Percentiles rank a stretch among this genome's conserved stretches.
Evolutionary conservation across 1,140 invertebrate genomes (phyloP).

Genomic region (Neodiprion virginianus): DNA sequence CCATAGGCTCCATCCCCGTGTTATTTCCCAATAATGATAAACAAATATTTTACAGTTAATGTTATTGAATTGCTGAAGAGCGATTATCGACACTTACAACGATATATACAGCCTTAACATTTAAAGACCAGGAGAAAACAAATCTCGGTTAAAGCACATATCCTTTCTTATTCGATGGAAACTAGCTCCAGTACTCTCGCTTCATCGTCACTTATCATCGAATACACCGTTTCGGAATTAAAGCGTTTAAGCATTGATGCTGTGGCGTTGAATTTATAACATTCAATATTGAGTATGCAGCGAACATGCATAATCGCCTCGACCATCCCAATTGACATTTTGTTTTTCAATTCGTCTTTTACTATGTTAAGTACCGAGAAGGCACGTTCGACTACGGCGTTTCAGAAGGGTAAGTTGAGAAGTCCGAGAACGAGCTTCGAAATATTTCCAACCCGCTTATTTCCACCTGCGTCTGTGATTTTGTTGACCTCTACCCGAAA

Average conservation of each 20-base stretch:
- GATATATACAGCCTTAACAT: no score
- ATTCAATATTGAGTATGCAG: constrained; percentile 14
- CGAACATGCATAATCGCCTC: constrained; percentile 25
- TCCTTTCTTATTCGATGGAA: background rate
- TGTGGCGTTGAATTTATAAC: constrained; percentile 25
- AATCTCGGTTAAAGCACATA: no score
- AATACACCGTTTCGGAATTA: constrained; percentile 26
- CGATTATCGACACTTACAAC: no score
- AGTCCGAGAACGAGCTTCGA: constrained; percentile 28
- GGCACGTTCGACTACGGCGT: constrained; percentile 34
- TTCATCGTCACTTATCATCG: constrained; percentile 23
- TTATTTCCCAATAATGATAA: no score
- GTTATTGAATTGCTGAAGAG: no score
- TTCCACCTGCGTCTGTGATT: constrained; percentile 29
- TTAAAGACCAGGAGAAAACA: no score
- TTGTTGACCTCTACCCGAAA: constrained; percentile 30
- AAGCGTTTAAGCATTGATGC: constrained; percentile 22
- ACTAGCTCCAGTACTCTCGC: background rate
- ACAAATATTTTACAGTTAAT: no score
- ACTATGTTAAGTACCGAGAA: constrained; percentile 35
- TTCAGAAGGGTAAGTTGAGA: constrained; percentile 28
- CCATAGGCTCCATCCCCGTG: no score
- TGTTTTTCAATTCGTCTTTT: constrained; percentile 36
- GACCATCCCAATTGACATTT: constrained; percentile 26
- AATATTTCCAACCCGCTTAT: constrained; percentile 27